Evolutionary conservation across 2,888 invertebrate species (phyloP).

Genomic region (Frankliniella intonsa): DNA sequence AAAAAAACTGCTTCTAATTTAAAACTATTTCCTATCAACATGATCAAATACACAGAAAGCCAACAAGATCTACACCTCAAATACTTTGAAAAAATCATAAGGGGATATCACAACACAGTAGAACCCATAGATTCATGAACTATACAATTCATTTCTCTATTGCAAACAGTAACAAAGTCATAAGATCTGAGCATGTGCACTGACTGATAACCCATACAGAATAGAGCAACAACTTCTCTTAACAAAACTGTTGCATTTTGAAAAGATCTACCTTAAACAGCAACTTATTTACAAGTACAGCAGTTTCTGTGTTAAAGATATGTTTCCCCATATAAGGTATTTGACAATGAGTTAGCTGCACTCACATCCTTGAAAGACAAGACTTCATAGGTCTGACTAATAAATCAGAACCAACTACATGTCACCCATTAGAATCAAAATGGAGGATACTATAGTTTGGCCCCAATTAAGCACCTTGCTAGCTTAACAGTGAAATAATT

Average conservation of each 20-base stretch:
- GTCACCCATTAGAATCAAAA: background rate
- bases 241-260: background rate
- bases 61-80: slow-evolving; percentile 10
- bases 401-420: background rate
- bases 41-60: slow-evolving; percentile 6
- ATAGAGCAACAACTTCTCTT: background rate
- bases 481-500: background rate
- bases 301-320: slow-evolving; percentile 1
- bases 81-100: background rate
- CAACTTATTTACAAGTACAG: background rate
- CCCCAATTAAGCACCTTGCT: slow-evolving; percentile 8
- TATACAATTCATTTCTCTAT: background rate
- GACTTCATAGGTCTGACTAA: background rate
- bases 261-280: no score
- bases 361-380: background rate
- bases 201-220: background rate
- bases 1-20: background rate
- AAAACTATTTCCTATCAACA: background rate
- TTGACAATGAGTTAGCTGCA: background rate
- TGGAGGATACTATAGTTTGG: background rate
- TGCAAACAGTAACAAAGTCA: background rate
- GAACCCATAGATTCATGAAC: background rate
- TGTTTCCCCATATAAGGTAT: background rate
- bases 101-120: slow-evolving; percentile 23
- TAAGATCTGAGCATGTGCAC: background rate